Evolutionary conservation across 2,797 vertebrate genomes (phyloP).

Genomic region (Pantherophis vulpinus): DNA sequence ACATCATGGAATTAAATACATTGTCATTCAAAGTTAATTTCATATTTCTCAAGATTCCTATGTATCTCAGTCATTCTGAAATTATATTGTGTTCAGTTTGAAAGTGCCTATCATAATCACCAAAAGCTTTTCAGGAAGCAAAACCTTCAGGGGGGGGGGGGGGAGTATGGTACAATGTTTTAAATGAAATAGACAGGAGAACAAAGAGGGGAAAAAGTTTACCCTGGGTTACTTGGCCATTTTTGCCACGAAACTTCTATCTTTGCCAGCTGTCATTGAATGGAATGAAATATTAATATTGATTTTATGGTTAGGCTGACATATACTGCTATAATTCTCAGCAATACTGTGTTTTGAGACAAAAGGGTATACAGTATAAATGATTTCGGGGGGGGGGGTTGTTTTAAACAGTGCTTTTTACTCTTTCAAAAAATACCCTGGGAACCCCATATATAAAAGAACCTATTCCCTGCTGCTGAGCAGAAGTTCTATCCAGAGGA

Average conservation of each 20-base stretch:
- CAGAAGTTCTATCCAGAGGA: not conserved
- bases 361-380: not conserved
- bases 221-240: not conserved
- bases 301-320: not conserved
- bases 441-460: not conserved
- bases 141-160: not conserved
- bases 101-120: not conserved
- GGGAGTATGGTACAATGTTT: not conserved
- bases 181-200: not conserved
- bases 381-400: fast-evolving
- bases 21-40: not conserved
- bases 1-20: not conserved
- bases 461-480: not conserved
- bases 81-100: not conserved
- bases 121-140: not conserved
- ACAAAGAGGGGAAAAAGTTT: not conserved
- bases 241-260: not conserved
- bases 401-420: not conserved
- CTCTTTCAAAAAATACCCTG: not conserved
- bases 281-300: not conserved
- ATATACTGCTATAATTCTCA: not conserved
- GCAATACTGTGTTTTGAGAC: not conserved
- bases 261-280: not conserved
- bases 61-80: not conserved
- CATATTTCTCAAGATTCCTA: not conserved